A percentile compares a stretch with the other conserved stretches of the same genome.
These are phyloP conservation scores for Bovichtus diacanthus DNA, from an alignment of 2,797 vertebrate genomes.

Conservation along the genomic window DNA sequence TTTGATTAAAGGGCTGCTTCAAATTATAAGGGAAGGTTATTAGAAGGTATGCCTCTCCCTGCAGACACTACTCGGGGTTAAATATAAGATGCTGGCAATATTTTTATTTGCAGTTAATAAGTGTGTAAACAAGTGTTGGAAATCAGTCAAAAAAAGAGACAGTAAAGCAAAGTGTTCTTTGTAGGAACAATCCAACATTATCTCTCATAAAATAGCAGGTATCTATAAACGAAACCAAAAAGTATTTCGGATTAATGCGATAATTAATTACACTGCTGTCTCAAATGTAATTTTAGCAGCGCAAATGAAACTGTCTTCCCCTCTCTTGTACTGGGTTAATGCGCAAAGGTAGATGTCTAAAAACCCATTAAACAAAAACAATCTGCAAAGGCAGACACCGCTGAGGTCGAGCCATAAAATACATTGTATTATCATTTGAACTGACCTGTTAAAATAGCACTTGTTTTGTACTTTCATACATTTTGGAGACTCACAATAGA, in stretches of 20 bases:
- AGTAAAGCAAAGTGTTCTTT: neutral
- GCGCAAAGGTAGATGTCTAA: neutral
- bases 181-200: too few relatives aligned
- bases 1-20: conserved; percentile 10
- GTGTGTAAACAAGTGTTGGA: too few relatives aligned
- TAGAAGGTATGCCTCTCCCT: too few relatives aligned
- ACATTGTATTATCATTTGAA: neutral
- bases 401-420: neutral
- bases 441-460: neutral
- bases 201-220: neutral
- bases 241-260: neutral
- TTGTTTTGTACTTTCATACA: neutral
- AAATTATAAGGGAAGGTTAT: neutral
- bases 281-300: conserved; percentile 10
- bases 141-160: too few relatives aligned
- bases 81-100: neutral
- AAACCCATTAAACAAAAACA: neutral
- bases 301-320: neutral
- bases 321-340: neutral
- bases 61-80: neutral
- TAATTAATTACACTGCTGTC: neutral
- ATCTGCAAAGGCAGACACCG: neutral
- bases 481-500: neutral
- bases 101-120: neutral
- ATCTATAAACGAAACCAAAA: neutral